Evolutionary conservation across 2,888 invertebrate species (phyloP).

Genomic region (Aethes cnicana): DNA sequence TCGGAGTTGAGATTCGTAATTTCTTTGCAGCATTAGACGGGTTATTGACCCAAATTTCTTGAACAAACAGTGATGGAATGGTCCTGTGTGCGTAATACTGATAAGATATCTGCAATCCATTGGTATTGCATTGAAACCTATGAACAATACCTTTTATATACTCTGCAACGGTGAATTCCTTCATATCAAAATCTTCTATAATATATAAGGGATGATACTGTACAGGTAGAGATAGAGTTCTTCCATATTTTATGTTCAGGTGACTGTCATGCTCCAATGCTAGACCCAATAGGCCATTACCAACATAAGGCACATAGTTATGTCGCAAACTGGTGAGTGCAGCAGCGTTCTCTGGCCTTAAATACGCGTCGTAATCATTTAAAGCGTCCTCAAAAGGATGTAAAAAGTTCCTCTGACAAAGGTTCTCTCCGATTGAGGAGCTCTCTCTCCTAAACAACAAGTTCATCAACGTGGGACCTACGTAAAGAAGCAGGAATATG

Average conservation of each 20-base stretch:
- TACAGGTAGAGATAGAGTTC: slow-evolving; percentile 85
- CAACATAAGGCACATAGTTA: slow-evolving; percentile 87
- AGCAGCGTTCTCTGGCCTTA: slow-evolving; percentile 82
- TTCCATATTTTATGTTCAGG: slow-evolving; percentile 85
- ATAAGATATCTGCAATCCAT: slow-evolving; percentile 84
- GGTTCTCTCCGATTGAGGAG: slow-evolving; percentile 73
- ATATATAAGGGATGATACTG: slow-evolving; percentile 86
- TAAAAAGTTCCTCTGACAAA: slow-evolving; percentile 86
- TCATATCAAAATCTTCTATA: slow-evolving; percentile 77
- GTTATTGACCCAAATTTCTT: slow-evolving; percentile 90
- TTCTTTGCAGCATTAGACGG: slow-evolving; percentile 84
- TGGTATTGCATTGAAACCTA: slow-evolving; percentile 86
- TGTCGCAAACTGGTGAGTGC: slow-evolving; percentile 75
- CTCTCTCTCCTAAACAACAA: slow-evolving; percentile 82
- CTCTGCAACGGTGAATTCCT: slow-evolving; percentile 87
- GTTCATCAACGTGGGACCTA: slow-evolving; percentile 84
- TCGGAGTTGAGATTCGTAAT: slow-evolving; percentile 83
- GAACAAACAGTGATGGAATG: slow-evolving; percentile 89
- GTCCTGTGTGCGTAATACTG: slow-evolving; percentile 91
- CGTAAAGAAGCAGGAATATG: slow-evolving; percentile 83
- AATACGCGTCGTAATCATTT: slow-evolving; percentile 85
- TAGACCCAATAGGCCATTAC: slow-evolving; percentile 88
- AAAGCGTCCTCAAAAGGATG: slow-evolving; percentile 83
- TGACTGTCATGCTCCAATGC: slow-evolving; percentile 84
- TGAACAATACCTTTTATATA: slow-evolving; percentile 86